phyloP scores from a whole-genome alignment of 2,113 vertebrate genomes.

The Oryzias curvinotus region DNA sequence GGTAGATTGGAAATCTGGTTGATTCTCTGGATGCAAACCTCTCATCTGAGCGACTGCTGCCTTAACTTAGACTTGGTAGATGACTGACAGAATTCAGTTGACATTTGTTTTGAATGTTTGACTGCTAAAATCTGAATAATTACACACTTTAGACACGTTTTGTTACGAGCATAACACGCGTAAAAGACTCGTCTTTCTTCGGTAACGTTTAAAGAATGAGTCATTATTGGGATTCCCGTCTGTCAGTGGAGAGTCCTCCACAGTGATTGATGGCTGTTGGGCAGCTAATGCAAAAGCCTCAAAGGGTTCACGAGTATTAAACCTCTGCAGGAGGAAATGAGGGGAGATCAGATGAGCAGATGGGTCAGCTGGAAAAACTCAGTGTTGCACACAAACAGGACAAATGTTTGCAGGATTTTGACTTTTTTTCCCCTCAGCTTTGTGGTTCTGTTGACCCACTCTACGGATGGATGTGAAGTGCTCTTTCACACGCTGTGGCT shows the following conservation, averaged over 20 bases:
- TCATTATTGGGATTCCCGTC: neutral
- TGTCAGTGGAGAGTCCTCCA: constrained; percentile 12
- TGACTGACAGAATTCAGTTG: neutral
- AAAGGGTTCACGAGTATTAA: neutral
- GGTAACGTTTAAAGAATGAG: too few relatives aligned
- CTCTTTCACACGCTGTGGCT: neutral
- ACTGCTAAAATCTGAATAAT: too few relatives aligned
- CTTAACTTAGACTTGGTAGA: neutral
- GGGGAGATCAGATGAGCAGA: neutral
- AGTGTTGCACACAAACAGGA: neutral
- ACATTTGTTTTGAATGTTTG: neutral
- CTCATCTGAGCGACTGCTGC: neutral
- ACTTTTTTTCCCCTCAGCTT: fast-evolving
- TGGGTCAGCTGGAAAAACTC: neutral
- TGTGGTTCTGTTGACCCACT: neutral
- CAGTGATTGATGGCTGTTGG: neutral
- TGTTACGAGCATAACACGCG: too few relatives aligned
- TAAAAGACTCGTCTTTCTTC: too few relatives aligned
- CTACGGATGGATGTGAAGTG: neutral
- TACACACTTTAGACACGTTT: too few relatives aligned
- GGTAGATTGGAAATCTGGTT: too few relatives aligned
- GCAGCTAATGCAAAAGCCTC: neutral
- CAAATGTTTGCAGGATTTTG: neutral
- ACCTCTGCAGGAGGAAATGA: neutral
- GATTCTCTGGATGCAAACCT: too few relatives aligned